Evolutionary conservation across 2,797 vertebrate genomes (phyloP), one percentile per base, ranked within the genome.

Genomic region (Halcyon smyrnensis): DNA sequence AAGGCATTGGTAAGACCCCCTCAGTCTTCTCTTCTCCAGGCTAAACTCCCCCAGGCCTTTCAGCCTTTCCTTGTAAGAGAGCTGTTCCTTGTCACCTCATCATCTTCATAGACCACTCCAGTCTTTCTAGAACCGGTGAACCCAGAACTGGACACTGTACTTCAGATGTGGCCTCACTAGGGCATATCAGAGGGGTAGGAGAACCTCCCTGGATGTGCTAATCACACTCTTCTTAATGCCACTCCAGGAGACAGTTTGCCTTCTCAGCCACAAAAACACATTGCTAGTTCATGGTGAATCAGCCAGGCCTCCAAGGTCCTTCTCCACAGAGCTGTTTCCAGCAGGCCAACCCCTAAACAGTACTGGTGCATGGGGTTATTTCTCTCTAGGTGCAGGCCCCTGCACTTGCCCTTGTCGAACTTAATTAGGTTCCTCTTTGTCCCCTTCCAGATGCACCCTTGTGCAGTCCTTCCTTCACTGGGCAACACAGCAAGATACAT

Each of bases 401-500:
- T 57, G 21, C 21, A 34, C 20, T 24, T 57, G 56, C 30, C 17
- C 30, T 54, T 32, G 53, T 54, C 32, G 53, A 32, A 54, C 53
- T 32, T 20, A 18, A 32, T 32, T 18, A 19, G 30, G 53, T 19
- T 54, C 30, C 11, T 32, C 53, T 53, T 28, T 53, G 2, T 28
- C 25, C 8, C 27, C 32, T 73, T 15, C 19, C 32, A 37, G 18
- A 9, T 74, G 43, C 37, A 46, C 9, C 15, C 5, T 57, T 8
- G 6, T 2, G 4, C 28, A 69, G 9, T 57, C 20, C 17, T 23
- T 73, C 8, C 20, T 71, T 15, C 24, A 30, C 13, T 25, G 73
- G 56, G 8, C 25, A 51, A 71, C 16, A 15, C 48, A 25, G 32
- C 0, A 0, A 65, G 41, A 28, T 62, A 14, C 9, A 15, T 54